phyloP scores from a whole-genome alignment of 2,113 vertebrate genomes.

The Nematolebias whitei region DNA sequence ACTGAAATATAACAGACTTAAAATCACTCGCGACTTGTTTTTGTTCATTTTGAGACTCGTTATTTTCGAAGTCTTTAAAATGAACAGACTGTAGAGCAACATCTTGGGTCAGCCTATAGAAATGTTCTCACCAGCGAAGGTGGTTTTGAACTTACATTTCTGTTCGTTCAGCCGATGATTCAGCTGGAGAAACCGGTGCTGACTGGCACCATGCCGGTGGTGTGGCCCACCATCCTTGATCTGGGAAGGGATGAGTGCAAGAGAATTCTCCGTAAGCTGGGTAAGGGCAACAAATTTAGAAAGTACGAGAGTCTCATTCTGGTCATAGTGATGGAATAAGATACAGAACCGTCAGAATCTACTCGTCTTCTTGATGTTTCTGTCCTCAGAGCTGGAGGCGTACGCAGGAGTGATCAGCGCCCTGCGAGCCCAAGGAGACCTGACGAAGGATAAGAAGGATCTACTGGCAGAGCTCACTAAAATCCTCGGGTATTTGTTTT shows the following conservation, averaged over 20 bases:
- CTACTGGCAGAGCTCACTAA: conserved; percentile 96
- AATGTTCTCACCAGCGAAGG: not conserved
- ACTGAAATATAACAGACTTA: too few relatives aligned
- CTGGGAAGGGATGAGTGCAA: conserved; percentile 98
- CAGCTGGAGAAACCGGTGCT: conserved; percentile 82
- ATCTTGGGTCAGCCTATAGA: too few relatives aligned
- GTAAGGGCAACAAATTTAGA: conserved; percentile 66
- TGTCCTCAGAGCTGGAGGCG: conserved; percentile 91
- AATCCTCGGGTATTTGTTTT: conserved; percentile 87
- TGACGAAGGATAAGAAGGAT: conserved; percentile 98
- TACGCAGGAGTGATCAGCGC: conserved; percentile 99
- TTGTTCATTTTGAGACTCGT: too few relatives aligned
- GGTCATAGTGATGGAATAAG: not conserved
- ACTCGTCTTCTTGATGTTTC: conserved; percentile 2
- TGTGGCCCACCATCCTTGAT: conserved; percentile 98
- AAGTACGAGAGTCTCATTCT: not conserved
- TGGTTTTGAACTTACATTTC: not conserved
- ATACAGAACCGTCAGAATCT: too few relatives aligned
- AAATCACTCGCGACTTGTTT: too few relatives aligned
- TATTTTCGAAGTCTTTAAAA: too few relatives aligned
- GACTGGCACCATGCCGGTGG: conserved; percentile 91
- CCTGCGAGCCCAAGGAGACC: conserved; percentile 95
- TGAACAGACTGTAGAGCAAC: too few relatives aligned
- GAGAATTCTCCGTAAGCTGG: conserved; percentile 96
- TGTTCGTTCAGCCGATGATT: conserved; percentile 78